Evolutionary conservation across 2,113 vertebrate species (phyloP).

Genomic region (Sitta europaea): DNA sequence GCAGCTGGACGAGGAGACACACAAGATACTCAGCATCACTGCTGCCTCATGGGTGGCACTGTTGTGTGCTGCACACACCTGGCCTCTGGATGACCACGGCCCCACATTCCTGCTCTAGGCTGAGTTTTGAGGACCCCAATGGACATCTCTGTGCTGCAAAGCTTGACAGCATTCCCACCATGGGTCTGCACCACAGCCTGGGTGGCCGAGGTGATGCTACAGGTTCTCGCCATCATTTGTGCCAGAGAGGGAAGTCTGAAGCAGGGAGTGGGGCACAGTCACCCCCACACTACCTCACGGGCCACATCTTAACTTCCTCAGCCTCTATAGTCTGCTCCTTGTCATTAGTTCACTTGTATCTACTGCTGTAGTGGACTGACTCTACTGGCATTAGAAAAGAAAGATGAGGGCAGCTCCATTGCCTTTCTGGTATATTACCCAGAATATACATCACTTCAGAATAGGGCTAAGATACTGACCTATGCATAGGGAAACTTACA

Average conservation of each 20-base stretch:
- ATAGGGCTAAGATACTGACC: background rate
- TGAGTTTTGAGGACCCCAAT: background rate
- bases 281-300: fast-evolving
- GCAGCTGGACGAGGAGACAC: background rate
- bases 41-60: fast-evolving
- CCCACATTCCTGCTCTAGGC: background rate
- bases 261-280: background rate
- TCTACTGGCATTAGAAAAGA: background rate
- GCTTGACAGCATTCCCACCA: background rate
- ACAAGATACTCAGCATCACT: background rate
- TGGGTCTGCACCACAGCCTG: background rate
- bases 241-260: background rate
- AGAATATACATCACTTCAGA: background rate
- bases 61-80: background rate
- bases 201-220: fast-evolving
- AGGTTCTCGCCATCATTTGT: background rate
- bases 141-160: background rate
- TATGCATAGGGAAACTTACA: background rate
- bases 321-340: background rate
- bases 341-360: background rate
- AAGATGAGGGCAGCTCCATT: background rate
- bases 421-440: background rate
- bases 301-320: background rate
- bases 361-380: background rate
- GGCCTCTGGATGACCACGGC: background rate